These are phyloP conservation scores for Bombyx mori DNA, from an alignment of 1,140 invertebrate species.

Conservation along the genomic window DNA sequence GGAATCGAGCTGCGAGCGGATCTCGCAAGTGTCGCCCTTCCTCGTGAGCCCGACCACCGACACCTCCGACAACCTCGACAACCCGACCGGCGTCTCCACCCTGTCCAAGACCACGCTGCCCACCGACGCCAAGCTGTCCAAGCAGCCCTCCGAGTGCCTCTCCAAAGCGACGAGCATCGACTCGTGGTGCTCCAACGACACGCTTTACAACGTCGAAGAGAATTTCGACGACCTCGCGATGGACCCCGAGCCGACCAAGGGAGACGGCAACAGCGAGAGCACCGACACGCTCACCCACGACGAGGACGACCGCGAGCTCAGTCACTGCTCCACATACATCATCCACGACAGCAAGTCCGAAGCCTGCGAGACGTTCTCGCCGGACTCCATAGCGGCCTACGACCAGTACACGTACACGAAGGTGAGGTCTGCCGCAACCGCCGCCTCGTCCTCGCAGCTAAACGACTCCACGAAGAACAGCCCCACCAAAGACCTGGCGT, in stretches of 20 bases:
- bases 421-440: conserved; percentile 36
- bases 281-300: conserved; percentile 53
- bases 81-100: conserved; percentile 49
- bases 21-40: conserved; percentile 60
- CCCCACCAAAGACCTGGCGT: conserved; percentile 58
- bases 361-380: conserved; percentile 50
- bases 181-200: conserved; percentile 75
- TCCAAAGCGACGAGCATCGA: conserved; percentile 74
- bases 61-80: conserved; percentile 41
- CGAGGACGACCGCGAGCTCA: conserved; percentile 51
- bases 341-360: conserved; percentile 60
- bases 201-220: conserved; percentile 74
- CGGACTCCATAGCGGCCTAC: conserved; percentile 56
- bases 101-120: conserved; percentile 56
- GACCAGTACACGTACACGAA: conserved; percentile 56
- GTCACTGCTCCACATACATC: conserved; percentile 58
- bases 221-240: conserved; percentile 65
- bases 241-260: conserved; percentile 45
- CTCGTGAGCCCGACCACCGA: conserved; percentile 56
- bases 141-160: conserved; percentile 57
- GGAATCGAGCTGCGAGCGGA: conserved; percentile 45
- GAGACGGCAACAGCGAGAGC: conserved; percentile 49
- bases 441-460: conserved; percentile 29
- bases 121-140: conserved; percentile 59
- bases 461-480: conserved; percentile 52